These are phyloP conservation scores for Oncorhynchus masou DNA, from an alignment of 2,113 vertebrate genomes.

Conservation along the genomic window DNA sequence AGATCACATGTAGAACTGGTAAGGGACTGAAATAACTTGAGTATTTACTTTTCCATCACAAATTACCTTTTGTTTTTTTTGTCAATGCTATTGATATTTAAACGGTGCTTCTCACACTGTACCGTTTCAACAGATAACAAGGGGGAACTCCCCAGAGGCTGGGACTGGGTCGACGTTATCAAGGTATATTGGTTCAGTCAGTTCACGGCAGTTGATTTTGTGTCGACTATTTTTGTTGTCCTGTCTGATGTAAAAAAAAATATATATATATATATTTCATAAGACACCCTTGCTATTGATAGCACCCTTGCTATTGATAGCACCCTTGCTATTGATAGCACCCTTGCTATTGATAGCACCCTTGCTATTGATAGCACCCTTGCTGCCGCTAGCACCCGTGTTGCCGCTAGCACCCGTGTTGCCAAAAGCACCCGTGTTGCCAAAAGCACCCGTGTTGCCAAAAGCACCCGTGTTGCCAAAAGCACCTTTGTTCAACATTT, in stretches of 20 bases:
- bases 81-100: not conserved
- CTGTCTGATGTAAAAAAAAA: too few species aligned
- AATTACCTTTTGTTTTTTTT: not conserved
- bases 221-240: not conserved
- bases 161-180: constrained; percentile 97
- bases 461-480: not conserved
- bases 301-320: not conserved
- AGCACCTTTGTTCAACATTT: not conserved
- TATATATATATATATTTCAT: too few species aligned
- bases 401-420: not conserved
- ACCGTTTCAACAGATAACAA: constrained; percentile 81
- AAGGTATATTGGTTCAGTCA: constrained; percentile 78
- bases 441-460: too few species aligned
- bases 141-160: constrained; percentile 93
- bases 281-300: not conserved
- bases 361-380: too few species aligned
- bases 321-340: too few species aligned
- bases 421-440: not conserved
- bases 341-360: not conserved
- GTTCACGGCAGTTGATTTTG: not conserved
- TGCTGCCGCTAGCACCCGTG: not conserved
- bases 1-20: constrained; percentile 90
- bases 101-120: not conserved
- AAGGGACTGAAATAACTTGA: constrained; percentile 9
- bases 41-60: not conserved